Base-by-base conservation (phyloP, 53 echinoderm and acorn worm species). In the Actinopyga echinites region DNA sequence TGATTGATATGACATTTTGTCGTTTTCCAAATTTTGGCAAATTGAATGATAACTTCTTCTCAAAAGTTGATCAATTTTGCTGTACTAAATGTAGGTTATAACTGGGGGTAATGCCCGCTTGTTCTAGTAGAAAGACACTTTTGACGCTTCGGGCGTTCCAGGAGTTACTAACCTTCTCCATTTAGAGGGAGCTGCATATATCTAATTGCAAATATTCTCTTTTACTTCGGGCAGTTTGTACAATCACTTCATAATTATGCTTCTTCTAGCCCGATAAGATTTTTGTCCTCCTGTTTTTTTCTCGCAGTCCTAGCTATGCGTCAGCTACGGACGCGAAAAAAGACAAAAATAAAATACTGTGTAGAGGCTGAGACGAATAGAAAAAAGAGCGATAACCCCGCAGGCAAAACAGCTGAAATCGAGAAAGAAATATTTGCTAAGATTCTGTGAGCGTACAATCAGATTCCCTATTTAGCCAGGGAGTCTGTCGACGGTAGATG, bases 181-280 rank as follows among this genome's bases (percentile, higher is more conserved):
- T 53, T 56, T 77, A 55, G 56, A 52, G 32, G 56, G 32, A 31
- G 56, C 77, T 54, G 77, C 56, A 49, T 77, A 77, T 77, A 77
- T 77, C 77, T 77, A 77, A 77, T 77, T 77, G 77, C 77, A 49
- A 77, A 77, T 77, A 77, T 77, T 77, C 77, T 26, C 53, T 77
- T 45, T 77, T 77, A 32, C 77, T 77, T 20, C 53, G 77, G 77
- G 77, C 77, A 77, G 56, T 77, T 77, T 77, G 77, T 77, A 77
- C 77, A 77, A 77, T 77, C 77, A 77, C 77, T 77, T 77, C 77
- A 77, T 77, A 77, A 77, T 77, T 77, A 77, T 77, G 77, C 77
- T 77, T 77, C 77, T 77, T 54, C 53, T 77, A 71, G 42, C 71
- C 71, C 44, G 71, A 77, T 77, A 77, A 77, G 77, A 56, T 77